Percentiles rank a stretch among this genome's conserved stretches.
phyloP scores from a whole-genome alignment of 2,797 vertebrate genomes.

The Psittacula echo region DNA sequence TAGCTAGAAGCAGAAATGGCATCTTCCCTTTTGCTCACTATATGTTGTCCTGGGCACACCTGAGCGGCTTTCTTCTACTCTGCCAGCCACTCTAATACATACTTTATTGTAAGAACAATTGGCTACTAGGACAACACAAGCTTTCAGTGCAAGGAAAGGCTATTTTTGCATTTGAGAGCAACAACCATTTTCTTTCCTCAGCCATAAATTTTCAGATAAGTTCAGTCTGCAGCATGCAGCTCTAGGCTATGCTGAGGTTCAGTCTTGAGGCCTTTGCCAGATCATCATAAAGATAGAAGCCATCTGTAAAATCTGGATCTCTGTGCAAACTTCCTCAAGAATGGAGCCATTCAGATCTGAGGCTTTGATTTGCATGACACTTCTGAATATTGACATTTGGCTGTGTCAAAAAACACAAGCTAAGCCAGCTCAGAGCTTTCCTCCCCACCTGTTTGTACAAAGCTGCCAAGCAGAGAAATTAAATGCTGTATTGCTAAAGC shows the following conservation, averaged over 20 bases:
- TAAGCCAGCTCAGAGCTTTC: constrained; percentile 36
- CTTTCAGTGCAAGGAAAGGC: background rate
- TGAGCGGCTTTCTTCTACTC: background rate
- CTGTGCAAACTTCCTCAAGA: constrained; percentile 44
- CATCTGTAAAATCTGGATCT: constrained; percentile 45
- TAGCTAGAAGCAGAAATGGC: background rate
- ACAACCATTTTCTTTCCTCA: background rate
- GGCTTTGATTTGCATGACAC: constrained; percentile 28
- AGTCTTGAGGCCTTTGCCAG: background rate
- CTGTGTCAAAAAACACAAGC: constrained; percentile 32
- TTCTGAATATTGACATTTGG: constrained; percentile 52
- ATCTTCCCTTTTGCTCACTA: background rate
- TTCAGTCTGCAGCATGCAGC: background rate
- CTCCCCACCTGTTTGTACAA: constrained; percentile 54
- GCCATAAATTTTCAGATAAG: background rate
- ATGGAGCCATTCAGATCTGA: constrained; percentile 26
- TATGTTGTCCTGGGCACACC: background rate
- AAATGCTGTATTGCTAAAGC: constrained; percentile 10
- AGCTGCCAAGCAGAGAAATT: constrained; percentile 33
- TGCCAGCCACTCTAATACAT: background rate
- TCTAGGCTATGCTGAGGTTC: background rate
- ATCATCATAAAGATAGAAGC: constrained; percentile 17
- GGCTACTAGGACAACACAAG: background rate
- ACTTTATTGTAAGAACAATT: background rate
- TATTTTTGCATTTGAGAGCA: background rate